These are phyloP conservation scores for Lepidurus packardi DNA, from an alignment of 1,140 invertebrate genomes.

Conservation along the genomic window DNA sequence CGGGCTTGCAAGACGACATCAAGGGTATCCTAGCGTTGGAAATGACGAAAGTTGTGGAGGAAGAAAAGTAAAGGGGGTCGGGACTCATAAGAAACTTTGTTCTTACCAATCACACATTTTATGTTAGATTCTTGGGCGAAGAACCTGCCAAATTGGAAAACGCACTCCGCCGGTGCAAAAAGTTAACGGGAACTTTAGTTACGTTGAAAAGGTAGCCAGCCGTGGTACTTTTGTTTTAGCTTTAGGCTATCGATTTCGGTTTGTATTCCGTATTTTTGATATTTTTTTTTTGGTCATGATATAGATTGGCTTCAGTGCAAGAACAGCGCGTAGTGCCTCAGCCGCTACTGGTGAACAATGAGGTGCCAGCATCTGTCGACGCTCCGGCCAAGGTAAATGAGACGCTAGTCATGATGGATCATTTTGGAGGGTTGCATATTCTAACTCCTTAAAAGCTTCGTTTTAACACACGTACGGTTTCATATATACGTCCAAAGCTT, in stretches of 20 bases:
- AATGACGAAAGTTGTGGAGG: slow-evolving; percentile 87
- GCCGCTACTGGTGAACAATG: slow-evolving; percentile 28
- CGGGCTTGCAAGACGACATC: slow-evolving; percentile 79
- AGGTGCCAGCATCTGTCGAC: slow-evolving; percentile 1
- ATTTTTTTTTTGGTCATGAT: slow-evolving; percentile 37
- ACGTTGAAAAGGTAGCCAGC: slow-evolving; percentile 82
- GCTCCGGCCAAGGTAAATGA: slow-evolving; percentile 26
- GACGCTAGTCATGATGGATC: slow-evolving; percentile 11
- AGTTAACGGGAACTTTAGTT: slow-evolving; percentile 89
- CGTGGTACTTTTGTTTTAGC: slow-evolving; percentile 23
- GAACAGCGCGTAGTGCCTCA: slow-evolving; percentile 61
- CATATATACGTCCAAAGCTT: background rate
- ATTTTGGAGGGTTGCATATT: background rate
- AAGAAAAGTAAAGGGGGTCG: slow-evolving; percentile 66
- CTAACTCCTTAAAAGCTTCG: background rate
- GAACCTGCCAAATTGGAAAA: slow-evolving; percentile 88
- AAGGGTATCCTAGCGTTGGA: slow-evolving; percentile 79
- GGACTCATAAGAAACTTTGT: slow-evolving; percentile 23
- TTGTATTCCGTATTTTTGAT: slow-evolving; percentile 33
- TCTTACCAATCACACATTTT: slow-evolving; percentile 1
- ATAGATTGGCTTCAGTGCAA: slow-evolving; percentile 86
- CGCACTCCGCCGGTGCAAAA: slow-evolving; percentile 86
- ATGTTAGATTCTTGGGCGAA: slow-evolving; percentile 73
- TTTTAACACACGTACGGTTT: slow-evolving; percentile 4
- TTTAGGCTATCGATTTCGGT: slow-evolving; percentile 31